Evolutionary conservation across 2,797 vertebrate genomes (phyloP).

Genomic region (Nasua narica): DNA sequence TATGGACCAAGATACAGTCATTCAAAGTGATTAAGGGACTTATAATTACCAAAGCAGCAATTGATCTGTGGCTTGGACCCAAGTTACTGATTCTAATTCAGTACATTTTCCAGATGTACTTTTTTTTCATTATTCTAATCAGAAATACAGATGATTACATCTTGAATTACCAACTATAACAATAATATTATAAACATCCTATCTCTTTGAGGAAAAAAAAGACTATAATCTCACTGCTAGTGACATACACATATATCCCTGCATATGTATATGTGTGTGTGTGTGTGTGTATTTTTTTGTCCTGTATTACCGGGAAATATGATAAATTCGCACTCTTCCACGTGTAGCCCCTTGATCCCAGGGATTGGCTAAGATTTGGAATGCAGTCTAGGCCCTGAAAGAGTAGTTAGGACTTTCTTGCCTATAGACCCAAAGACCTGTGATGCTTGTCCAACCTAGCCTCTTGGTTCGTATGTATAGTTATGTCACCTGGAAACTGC

Average conservation of each 20-base stretch:
- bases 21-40: not conserved
- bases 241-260: not conserved
- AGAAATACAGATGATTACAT: not conserved
- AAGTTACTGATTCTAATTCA: slow-evolving; percentile 25
- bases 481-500: not conserved
- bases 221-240: not conserved
- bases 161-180: not conserved
- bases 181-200: not conserved
- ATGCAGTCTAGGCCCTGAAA: not conserved
- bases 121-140: not conserved
- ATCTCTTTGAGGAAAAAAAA: not conserved
- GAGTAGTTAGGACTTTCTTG: not conserved
- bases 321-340: not conserved
- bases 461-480: not conserved
- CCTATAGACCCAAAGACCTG: not conserved
- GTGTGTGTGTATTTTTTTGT: not conserved
- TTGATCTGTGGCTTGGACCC: not conserved
- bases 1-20: not conserved
- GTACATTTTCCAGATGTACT: not conserved
- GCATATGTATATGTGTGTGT: not conserved
- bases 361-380: not conserved
- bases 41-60: not conserved
- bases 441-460: not conserved
- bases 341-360: not conserved
- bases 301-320: not conserved